Conservation (phyloP, 2,113 vertebrate species). For the Danionella cerebrum region DNA sequence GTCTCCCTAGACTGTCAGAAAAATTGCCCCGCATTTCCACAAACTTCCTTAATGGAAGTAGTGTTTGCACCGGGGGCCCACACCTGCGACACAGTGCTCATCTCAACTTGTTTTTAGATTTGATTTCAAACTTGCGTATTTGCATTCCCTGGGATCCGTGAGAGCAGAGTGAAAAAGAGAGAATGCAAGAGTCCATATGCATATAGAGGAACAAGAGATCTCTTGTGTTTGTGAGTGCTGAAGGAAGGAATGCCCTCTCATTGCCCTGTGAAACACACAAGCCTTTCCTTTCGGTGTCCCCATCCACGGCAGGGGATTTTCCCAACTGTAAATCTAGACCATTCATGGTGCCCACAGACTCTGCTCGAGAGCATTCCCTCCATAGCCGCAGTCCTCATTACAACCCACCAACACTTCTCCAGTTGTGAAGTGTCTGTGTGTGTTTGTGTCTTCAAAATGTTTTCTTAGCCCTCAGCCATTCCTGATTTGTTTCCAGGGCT, state of each 20-base stretch:
- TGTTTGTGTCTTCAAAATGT: conserved; percentile 9
- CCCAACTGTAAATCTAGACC: conserved; percentile 35
- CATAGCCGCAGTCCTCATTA: conserved; percentile 23
- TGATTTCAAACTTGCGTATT: not conserved
- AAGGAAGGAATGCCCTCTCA: conserved; percentile 14
- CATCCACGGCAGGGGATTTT: conserved; percentile 36
- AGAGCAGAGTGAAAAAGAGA: not conserved
- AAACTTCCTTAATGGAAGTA: not conserved
- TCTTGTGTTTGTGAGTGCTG: conserved; percentile 22
- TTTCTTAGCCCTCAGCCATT: conserved; percentile 11
- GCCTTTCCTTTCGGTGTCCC: conserved; percentile 34
- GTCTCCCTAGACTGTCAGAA: not conserved
- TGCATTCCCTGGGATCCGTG: not conserved
- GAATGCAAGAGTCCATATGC: not conserved
- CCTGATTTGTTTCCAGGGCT: conserved; percentile 23
- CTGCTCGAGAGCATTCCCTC: conserved; percentile 23
- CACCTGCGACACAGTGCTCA: not conserved
- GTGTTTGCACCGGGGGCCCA: not conserved
- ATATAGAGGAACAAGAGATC: conserved; percentile 33
- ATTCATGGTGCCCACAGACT: conserved; percentile 34
- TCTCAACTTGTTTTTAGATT: not conserved
- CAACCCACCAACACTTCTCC: conserved; percentile 32
- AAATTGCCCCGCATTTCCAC: not conserved
- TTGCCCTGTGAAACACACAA: conserved; percentile 31
- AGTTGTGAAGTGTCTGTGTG: conserved; percentile 4